Conservation (phyloP, 2,113 vertebrate genomes). For the Carassius carassius region DNA sequence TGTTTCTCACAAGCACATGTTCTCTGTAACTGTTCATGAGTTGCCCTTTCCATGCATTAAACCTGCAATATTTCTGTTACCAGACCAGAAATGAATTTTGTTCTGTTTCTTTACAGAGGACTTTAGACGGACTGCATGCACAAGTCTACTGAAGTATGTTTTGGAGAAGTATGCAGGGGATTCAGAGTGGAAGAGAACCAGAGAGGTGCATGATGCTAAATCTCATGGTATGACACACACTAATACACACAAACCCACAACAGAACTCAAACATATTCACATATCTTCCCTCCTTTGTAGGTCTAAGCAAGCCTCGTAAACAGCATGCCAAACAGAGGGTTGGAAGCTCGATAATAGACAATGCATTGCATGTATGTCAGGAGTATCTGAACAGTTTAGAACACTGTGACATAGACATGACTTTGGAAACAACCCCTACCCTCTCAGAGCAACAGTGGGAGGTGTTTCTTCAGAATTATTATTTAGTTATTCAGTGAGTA, state of each 20-base stretch:
- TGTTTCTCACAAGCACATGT: background rate
- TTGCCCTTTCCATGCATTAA: background rate
- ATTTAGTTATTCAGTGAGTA: constrained; percentile 86
- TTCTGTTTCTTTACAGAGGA: constrained; percentile 77
- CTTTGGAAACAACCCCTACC: background rate
- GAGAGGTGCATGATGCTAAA: constrained; percentile 16
- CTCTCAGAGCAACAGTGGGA: constrained; percentile 73
- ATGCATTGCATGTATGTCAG: constrained; percentile 79
- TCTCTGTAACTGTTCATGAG: background rate
- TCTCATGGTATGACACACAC: constrained; percentile 11
- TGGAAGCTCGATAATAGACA: constrained; percentile 74
- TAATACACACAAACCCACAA: background rate
- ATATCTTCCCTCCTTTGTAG: constrained; percentile 49
- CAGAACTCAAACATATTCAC: background rate
- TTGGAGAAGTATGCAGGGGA: constrained; percentile 65
- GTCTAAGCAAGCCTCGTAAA: constrained; percentile 50
- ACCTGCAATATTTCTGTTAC: background rate
- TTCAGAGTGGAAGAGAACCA: constrained; percentile 6
- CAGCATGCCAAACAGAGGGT: constrained; percentile 42
- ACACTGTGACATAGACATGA: constrained; percentile 83
- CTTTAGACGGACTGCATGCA: constrained; percentile 88
- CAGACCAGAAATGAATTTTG: background rate
- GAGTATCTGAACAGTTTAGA: constrained; percentile 77
- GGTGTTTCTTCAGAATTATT: constrained; percentile 82
- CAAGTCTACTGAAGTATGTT: constrained; percentile 84